Conservation (phyloP, 1,140 invertebrate species). For the silkworm (Bombyx mori) region ASM3026992v2 NC_085115.1:5394001-5394500, state of each 20-base stretch:
- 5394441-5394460: constrained; percentile 38
- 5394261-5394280: constrained; percentile 91
- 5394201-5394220: constrained; percentile 86
- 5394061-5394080: constrained; percentile 66
- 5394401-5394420: constrained; percentile 68
- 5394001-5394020: constrained; percentile 53
- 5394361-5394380: constrained; percentile 20
- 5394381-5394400: constrained; percentile 26
- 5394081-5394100: constrained; percentile 73
- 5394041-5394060: constrained; percentile 75
- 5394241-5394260: constrained; percentile 88
- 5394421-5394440: constrained; percentile 41
- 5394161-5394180: constrained; percentile 79
- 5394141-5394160: constrained; percentile 78
- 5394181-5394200: constrained; percentile 84
- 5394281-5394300: constrained; percentile 91
- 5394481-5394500: constrained; percentile 55
- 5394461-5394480: constrained; percentile 35
- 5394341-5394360: constrained; percentile 18
- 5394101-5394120: constrained; percentile 86
- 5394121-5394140: constrained; percentile 84
- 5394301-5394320: constrained; percentile 85
- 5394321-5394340: constrained; percentile 44
- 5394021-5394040: constrained; percentile 66
- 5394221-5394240: constrained; percentile 88